Percentiles rank a stretch among this genome's conserved stretches.
Evolutionary conservation across 2,888 invertebrate genomes (phyloP).

Genomic region (Parapristionchus giblindavisi): DNA sequence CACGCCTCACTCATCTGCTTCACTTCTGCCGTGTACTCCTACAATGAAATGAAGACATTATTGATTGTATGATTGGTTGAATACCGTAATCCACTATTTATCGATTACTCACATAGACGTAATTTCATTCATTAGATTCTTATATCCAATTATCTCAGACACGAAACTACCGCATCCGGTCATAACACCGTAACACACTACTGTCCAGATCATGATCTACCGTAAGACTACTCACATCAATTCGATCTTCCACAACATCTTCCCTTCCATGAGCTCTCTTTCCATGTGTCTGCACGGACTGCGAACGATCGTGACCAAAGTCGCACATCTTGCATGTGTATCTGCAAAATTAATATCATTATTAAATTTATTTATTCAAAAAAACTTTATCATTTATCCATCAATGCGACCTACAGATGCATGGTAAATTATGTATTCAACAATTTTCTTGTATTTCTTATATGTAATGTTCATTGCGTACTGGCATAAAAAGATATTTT

Average conservation of each 20-base stretch:
- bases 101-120: neutral
- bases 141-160: neutral
- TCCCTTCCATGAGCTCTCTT: slow-evolving; percentile 65
- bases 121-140: neutral
- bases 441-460: too few relatives aligned
- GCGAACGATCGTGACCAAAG: slow-evolving; percentile 67
- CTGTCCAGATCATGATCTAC: neutral
- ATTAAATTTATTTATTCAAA: too few relatives aligned
- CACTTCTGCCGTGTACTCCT: slow-evolving; percentile 65
- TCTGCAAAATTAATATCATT: too few relatives aligned
- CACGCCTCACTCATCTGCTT: slow-evolving; percentile 67
- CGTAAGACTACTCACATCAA: slow-evolving; percentile 48
- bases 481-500: too few relatives aligned
- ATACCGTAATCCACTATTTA: neutral
- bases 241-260: slow-evolving; percentile 62
- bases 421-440: too few relatives aligned
- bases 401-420: too few relatives aligned
- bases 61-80: neutral
- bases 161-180: neutral
- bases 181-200: neutral
- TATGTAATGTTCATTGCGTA: neutral
- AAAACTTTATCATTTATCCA: too few relatives aligned
- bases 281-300: slow-evolving; percentile 66
- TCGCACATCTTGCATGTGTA: slow-evolving; percentile 65
- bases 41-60: neutral